Conservation (phyloP, 1,140 invertebrate genomes). For the Drosophila punjabiensis region DNA sequence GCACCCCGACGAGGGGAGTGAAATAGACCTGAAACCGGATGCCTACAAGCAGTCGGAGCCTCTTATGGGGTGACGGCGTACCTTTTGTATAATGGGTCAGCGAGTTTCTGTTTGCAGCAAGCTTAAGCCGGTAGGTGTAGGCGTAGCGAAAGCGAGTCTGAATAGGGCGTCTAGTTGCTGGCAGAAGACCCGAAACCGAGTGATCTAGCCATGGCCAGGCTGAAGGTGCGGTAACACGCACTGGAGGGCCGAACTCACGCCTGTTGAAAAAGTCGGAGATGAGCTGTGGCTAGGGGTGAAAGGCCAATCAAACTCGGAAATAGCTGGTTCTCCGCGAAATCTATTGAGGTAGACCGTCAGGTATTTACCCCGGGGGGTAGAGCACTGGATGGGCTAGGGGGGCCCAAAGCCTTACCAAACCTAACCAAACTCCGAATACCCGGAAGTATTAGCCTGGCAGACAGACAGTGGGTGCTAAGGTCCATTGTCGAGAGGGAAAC, state of each 20-base stretch:
- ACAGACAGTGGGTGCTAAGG: background rate
- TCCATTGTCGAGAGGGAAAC: constrained; percentile 2
- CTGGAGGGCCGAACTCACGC: background rate
- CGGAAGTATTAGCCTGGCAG: background rate
- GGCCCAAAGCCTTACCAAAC: constrained; percentile 2
- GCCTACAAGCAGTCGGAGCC: constrained; percentile 3
- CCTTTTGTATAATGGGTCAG: background rate
- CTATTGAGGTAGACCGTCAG: constrained; percentile 1
- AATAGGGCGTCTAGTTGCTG: no score
- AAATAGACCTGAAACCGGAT: background rate
- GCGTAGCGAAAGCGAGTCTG: no score
- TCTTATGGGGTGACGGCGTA: constrained; percentile 1
- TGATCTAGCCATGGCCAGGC: constrained; percentile 3
- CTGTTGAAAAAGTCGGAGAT: background rate
- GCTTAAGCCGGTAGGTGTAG: no score
- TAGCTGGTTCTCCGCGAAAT: constrained; percentile 3
- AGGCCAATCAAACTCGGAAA: constrained; percentile 1
- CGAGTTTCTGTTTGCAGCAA: background rate
- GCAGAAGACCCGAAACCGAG: background rate
- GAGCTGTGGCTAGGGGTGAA: constrained; percentile 3
- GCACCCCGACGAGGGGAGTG: constrained; percentile 1
- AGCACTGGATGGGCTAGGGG: constrained; percentile 1
- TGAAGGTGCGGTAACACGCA: constrained; percentile 1
- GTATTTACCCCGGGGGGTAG: background rate
- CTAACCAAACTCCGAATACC: background rate